Conservation (phyloP, 2,113 vertebrate genomes). For the Aplodontia rufa region DNA sequence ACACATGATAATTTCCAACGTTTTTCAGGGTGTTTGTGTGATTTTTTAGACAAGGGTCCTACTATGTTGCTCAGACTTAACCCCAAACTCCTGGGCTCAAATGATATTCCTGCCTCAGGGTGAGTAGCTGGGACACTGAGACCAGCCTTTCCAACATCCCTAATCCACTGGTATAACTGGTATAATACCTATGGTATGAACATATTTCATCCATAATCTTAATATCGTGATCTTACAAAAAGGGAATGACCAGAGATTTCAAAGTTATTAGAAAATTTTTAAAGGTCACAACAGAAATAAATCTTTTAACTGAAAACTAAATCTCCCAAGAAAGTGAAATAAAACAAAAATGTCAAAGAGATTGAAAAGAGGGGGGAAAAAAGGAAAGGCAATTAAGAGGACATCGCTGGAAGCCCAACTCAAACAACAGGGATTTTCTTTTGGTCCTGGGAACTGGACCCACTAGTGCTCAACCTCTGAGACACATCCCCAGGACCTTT, state of each 20-base stretch:
- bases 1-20: too few relatives aligned
- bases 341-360: neutral
- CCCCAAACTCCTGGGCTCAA: too few relatives aligned
- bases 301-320: neutral
- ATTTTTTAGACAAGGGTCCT: too few relatives aligned
- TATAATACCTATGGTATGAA: neutral
- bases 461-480: too few relatives aligned
- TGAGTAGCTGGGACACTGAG: too few relatives aligned
- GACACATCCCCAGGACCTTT: too few relatives aligned
- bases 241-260: neutral
- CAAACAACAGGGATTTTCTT: too few relatives aligned
- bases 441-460: too few relatives aligned
- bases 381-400: neutral
- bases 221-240: neutral
- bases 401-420: neutral
- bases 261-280: neutral
- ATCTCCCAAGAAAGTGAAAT: slow-evolving; percentile 1
- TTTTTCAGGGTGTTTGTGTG: too few relatives aligned
- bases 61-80: too few relatives aligned
- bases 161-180: neutral
- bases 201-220: neutral
- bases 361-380: neutral
- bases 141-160: too few relatives aligned
- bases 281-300: neutral
- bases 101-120: too few relatives aligned